Base-by-base conservation (phyloP, 30 jellyfish, hydroid and myxozoan species). In the Mastigias papua region DNA sequence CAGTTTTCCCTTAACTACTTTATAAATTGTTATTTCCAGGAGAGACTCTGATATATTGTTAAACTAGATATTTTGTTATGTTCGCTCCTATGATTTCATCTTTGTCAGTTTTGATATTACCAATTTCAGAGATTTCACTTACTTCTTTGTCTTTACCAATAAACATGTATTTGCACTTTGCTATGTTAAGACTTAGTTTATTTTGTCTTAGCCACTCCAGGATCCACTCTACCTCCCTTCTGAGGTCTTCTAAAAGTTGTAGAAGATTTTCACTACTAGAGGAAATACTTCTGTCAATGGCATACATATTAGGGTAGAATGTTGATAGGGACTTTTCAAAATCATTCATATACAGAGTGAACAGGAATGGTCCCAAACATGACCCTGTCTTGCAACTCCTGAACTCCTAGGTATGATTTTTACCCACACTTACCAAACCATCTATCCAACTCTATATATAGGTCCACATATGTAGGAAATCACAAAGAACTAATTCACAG, bases 1-100 rank as follows among this genome's bases (percentile, higher is more conserved):
- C 83, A 71, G 48, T 74, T 51, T 74, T 48, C 46, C 86, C 35
- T 74, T 42, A 25, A 74, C 86, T 11, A 48, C 46, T 51, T 74
- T 42, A 42, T 74, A 72, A 26, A 74, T 26, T 74, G 74, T 49
- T 74, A 73, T 11, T n/a, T 74, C 86, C 73, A 74, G 66, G 65
- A 34, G 8, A 70, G 63, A 48, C 82, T 70, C 37, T 29, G n/a
- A 70, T 70, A 64, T 23, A 70, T 70, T 0, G 33, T 70, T 20
- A 48, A 26, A 37, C 82, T 70, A 34, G 31, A 27, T 70, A 70
- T 31, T 70, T 70, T 34, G 82, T 70, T 26, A 27, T 70, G 17
- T 31, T 70, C 22, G 32, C 25, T 26, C 82, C n/a, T 48, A 8
- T 29, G 63, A 70, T 70, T 70, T 70, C 82, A 0, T 70, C 82